Conservation (phyloP, 2,888 invertebrate genomes). For the Drosophila formosana region DNA sequence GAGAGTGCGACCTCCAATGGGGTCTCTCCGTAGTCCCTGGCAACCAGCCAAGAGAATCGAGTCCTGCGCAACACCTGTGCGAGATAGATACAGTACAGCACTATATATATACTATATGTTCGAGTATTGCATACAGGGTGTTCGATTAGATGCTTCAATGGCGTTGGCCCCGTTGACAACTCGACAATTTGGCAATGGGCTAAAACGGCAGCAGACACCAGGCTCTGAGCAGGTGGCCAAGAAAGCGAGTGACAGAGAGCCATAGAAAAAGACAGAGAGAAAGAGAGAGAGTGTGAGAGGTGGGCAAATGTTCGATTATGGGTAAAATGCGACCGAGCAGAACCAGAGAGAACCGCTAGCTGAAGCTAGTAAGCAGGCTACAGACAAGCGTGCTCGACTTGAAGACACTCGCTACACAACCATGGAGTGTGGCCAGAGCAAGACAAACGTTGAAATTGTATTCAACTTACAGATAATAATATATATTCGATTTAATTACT, state of each 20-base stretch:
- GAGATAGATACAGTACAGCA: conserved; percentile 23
- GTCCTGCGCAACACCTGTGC: conserved; percentile 64
- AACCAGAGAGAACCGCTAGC: conserved; percentile 61
- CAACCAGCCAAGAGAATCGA: conserved; percentile 30
- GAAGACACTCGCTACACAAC: background rate
- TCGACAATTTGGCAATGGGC: conserved; percentile 37
- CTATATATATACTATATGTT: conserved; percentile 3
- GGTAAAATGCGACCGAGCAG: conserved; percentile 80
- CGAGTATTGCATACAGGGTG: conserved; percentile 11
- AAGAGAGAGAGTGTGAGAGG: background rate
- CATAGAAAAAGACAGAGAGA: background rate
- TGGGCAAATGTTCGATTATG: conserved; percentile 69
- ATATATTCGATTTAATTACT: no score
- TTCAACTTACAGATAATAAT: no score
- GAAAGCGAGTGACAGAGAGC: conserved; percentile 3
- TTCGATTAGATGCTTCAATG: conserved; percentile 69
- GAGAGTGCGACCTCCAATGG: background rate
- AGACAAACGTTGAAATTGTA: no score
- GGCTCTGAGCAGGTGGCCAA: background rate
- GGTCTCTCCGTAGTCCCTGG: conserved; percentile 10
- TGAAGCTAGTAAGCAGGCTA: background rate
- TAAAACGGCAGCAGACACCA: conserved; percentile 5
- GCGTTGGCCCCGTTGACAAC: conserved; percentile 30
- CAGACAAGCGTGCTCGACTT: background rate
- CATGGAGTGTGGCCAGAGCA: no score